Percentiles rank a stretch among this genome's conserved stretches.
phyloP scores from a whole-genome alignment of 2,113 vertebrate species.

The Ptychochromis oligacanthus region DNA sequence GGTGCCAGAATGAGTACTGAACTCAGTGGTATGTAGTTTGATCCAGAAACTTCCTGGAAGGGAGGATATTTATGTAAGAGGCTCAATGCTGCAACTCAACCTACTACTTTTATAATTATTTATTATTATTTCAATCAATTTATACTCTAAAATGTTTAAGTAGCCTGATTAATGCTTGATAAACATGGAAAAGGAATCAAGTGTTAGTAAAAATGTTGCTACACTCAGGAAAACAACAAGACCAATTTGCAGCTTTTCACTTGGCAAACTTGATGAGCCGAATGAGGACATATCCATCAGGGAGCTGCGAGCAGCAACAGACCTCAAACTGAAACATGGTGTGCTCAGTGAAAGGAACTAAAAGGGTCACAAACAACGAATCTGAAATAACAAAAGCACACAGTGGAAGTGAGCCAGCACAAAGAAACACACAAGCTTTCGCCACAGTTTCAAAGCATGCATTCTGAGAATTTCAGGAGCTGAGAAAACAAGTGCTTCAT shows the following conservation, averaged over 20 bases:
- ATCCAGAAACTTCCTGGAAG: constrained; percentile 16
- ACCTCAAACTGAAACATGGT: constrained; percentile 6
- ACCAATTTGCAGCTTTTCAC: constrained; percentile 28
- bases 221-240: background rate
- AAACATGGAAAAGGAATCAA: background rate
- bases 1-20: constrained; percentile 21
- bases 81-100: background rate
- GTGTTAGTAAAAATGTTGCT: background rate
- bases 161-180: background rate
- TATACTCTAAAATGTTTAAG: background rate
- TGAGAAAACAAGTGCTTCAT: constrained; percentile 57
- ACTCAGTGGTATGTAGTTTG: background rate
- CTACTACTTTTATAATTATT: background rate
- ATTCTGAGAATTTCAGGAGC: constrained; percentile 34
- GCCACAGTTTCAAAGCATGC: constrained; percentile 25
- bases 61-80: background rate
- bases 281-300: constrained; percentile 42
- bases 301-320: background rate
- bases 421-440: constrained; percentile 41
- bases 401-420: constrained; percentile 16
- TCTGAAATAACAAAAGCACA: constrained; percentile 46
- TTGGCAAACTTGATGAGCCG: constrained; percentile 36
- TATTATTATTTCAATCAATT: background rate
- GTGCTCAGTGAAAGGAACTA: constrained; percentile 25
- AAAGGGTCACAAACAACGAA: constrained; percentile 51